Evolutionary conservation across 2,888 invertebrate species (phyloP), one percentile per base, ranked within the genome.

Genomic region (Quadriops clusia): DNA sequence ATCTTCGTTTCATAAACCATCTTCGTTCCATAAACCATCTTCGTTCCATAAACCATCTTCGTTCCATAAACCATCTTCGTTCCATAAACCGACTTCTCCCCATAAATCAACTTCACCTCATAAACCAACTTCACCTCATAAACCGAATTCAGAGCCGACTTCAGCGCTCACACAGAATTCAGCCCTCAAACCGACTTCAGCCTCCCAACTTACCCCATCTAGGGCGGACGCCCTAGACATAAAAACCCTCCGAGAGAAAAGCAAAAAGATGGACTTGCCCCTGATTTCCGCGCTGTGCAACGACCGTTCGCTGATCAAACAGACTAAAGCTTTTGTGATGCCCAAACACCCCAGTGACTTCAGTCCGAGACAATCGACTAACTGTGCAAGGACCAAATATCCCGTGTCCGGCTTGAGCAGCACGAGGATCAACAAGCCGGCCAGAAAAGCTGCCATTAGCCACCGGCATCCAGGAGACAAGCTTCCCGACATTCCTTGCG

Each of bases 231-330:
- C 60, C 43, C 58, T 80, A 39, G 89, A 89, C 60, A 85, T 89
- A 49, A 78, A 81, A 51, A 76, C 82, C 43, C 65, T 90, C 38
- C 72, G 87, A 34, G 87, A 87, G 61, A 85, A 87, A 63, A 87
- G 86, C 62, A 81, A 81, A 55, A 83, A 87, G 56, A 68, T 90
- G 51, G 89, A 90, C 63, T 67, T 93, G 58, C 93, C 93, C 11
- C 67, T 94, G 37, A 90, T 93, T 53, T 84, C 89, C 36, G 93
- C 91, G 8, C 68, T 93, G 45, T 93, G 90, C 66, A 93, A 91
- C 57, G 93, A 93, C 61, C 75, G 84, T 34, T 84, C 87, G 36
- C 69, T 93, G 50, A 66, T 87, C 35, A 86, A 85, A 61, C 87
- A 87, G 62, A 87, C 86, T 28, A 85, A 85, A 59, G 84, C 85